Percentiles rank a stretch among this genome's conserved stretches.
phyloP scores from a whole-genome alignment of 2,888 invertebrate species.

The Geophilus truncorum region DNA sequence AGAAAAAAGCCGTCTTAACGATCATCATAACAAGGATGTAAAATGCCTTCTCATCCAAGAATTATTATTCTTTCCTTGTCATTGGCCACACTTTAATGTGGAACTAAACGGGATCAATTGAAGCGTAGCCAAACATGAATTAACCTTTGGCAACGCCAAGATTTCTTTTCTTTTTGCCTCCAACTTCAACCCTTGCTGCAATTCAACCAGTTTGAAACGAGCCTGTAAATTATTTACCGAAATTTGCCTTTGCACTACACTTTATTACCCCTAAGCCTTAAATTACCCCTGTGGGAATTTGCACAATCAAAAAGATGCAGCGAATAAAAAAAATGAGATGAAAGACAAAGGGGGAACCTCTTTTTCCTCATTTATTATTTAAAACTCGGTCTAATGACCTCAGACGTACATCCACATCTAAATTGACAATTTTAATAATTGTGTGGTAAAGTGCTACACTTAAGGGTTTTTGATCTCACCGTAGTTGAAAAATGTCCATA shows the following conservation, averaged over 20 bases:
- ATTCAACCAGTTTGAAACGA: neutral
- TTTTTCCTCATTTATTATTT: neutral
- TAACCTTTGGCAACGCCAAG: neutral
- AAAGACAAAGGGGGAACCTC: neutral
- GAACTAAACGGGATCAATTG: neutral
- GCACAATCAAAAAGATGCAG: neutral
- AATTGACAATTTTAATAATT: neutral
- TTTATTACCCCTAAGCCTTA: neutral
- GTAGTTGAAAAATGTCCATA: too few species aligned
- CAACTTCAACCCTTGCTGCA: neutral
- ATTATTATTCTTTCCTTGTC: constrained; percentile 18
- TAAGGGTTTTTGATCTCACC: too few species aligned
- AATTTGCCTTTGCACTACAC: neutral
- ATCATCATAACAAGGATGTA: constrained; percentile 8
- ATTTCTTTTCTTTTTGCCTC: neutral
- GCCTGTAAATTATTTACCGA: neutral
- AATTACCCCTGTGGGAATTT: neutral
- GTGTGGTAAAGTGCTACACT: too few species aligned
- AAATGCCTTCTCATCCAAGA: constrained; percentile 5
- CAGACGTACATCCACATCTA: too few species aligned
- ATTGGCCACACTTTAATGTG: constrained; percentile 3
- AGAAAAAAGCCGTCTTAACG: neutral
- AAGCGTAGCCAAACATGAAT: constrained; percentile 5
- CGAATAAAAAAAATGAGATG: neutral
- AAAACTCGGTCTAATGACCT: neutral